Base-by-base conservation (phyloP, 2,888 invertebrate species). In the Apantesis nais region DNA sequence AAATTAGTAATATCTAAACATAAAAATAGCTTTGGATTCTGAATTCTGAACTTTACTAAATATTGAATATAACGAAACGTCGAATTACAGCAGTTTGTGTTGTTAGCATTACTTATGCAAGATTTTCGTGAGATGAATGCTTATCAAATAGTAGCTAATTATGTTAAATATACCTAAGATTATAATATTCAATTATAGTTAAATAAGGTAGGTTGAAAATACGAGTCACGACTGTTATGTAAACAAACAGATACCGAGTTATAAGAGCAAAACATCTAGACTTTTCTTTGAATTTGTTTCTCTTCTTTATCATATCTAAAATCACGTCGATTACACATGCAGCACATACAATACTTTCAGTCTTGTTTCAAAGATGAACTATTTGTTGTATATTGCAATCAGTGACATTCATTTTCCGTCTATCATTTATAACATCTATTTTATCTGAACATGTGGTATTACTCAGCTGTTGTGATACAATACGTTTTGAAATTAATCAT, bases 11-110 rank as follows among this genome's bases (percentile, higher is more conserved):
- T 78, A 81, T 82, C 79, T 78, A 75, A 83, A 87, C 86, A 81
- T 74, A 77, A 78, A 80, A 79, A 81, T 81, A 70, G 71, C 70
- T 80, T 81, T 86, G 73, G 76, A 79, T 72, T 76, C 60, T 83
- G 86, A 89, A 88, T 71, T 76, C 60, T 83, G 86, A 89, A 88
- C 88, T 89, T 88, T 87, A 75, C 70, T 74, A 72, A 76, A 82
- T 86, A 86, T 86, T 85, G 83, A 67, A 85, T 82, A 81, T 68
- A 78, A 75, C 72, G 39, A 82, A 82, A 78, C 76, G 79, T 79
- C 78, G 81, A 82, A 77, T 78, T 86, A 82, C 80, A 86, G 83
- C 78, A 84, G 84, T 80, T 9, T 31, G 55, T 48, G 52, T 62
- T 76, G 70, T 74, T 74, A 80, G 74, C 62, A 74, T 72, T 76